Evolutionary conservation across 2,888 invertebrate genomes (phyloP), one percentile per base, ranked within the genome.

Genomic region (Herminia tarsipennalis): DNA sequence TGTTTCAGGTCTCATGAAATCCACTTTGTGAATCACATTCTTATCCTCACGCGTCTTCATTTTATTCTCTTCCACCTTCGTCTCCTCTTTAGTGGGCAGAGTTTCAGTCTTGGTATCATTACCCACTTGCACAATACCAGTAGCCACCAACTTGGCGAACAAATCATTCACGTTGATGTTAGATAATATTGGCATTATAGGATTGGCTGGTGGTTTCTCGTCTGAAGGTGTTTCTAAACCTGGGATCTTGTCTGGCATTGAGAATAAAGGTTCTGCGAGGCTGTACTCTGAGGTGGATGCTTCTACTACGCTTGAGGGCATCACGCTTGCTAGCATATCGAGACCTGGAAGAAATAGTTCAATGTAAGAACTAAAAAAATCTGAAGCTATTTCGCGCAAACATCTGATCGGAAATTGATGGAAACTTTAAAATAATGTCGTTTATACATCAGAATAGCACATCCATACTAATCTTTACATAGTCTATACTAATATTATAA

Each of bases 121-220:
- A 1, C 77, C 69, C 18, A 75, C 71, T 8, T 78, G 75, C 1
- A 89, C 87, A 0, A 88, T 86, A 6, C 90, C 98, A 1, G 96
- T 95, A 0, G 96, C 96, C 1, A 98, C 94, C 4, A 98, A 86
- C 80, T 97, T 96, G 52, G 96, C 95, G 76, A 98, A 96, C 17
- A 98, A 86, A 59, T 97, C 96, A 51, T 94, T 95, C 14, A 98
- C 95, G 70, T 97, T 96, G 1, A 95, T 79, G 42, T 85, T 82
- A 13, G 83, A 78, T 0, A 92, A 73, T 17, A 79, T 63, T 12
- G 83, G 81, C 9, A 84, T 44, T 6, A 47, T 20, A 1, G 56
- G 57, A 64, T 56, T 46, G 0, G n/a, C n/a, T n/a, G 74, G 51
- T 0, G 85, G 82, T 22, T 83, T 83, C 37, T 86, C 86, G 0